Base-by-base conservation (phyloP, 2,888 invertebrate species). In the Eupithecia abbreviata region DNA sequence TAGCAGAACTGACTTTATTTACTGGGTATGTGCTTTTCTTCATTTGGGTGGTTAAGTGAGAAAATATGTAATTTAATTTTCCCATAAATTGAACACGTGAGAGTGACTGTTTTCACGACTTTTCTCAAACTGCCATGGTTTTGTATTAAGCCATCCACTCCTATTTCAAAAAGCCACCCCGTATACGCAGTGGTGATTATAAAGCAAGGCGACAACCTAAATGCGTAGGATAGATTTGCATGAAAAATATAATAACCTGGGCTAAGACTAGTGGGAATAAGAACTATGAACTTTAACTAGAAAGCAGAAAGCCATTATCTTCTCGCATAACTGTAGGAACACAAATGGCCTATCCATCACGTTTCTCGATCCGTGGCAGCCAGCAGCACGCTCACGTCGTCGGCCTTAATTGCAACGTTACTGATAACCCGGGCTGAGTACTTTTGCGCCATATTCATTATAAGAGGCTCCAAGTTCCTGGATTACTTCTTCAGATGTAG, bases 401-500 rank as follows among this genome's bases (percentile, higher is more conserved):
- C 77, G 80, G 73, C 77, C 79, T 75, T 75, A 77, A 81, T 82
- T 79, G 77, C 79, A 74, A 65, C 73, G 74, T 47, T 65, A 74
- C 76, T 69, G 82, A 77, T 80, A 80, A 71, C 78, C 75, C 70
- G 71, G 49, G 45, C 51, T 41, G 73, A 62, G 49, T 72, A 72
- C 74, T 77, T 77, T 78, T 77, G 78, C 68, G 70, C 68, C 30
- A 58, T 71, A 55, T 79, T 76, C 78, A 77, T 77, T 82, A 75
- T 73, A 72, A 73, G 77, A 76, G 75, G 76, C 78, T 78, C 78
- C 77, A 76, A 79, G 76, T 78, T 79, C 62, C 77, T 78, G 76
- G 71, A 79, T 76, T 74, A 72, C 74, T 76, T 75, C 74, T 73
- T 47, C 72, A 71, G 73, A 90, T 85, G 87, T 92, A 88, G 92